These are phyloP conservation scores for Seriola aureovittata DNA, from an alignment of 2,113 vertebrate species.

Conservation along the genomic window DNA sequence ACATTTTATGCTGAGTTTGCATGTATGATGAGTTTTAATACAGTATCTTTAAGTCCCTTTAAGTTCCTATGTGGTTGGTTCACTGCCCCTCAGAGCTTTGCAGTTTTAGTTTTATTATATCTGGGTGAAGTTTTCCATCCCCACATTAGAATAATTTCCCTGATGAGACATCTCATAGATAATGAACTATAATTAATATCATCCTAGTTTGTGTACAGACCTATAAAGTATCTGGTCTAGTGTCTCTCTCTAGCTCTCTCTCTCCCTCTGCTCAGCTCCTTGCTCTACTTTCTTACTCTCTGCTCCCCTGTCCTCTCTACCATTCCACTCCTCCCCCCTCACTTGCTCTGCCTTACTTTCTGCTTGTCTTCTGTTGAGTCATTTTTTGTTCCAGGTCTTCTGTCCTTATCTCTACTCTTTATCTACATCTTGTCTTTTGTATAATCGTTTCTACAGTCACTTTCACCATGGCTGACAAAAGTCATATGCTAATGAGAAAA, in stretches of 20 bases:
- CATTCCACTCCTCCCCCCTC: constrained; percentile 35
- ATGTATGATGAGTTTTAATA: background rate
- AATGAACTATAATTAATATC: background rate
- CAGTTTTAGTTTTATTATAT: background rate
- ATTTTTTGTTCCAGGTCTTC: background rate
- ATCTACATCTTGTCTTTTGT: background rate
- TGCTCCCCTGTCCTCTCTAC: background rate
- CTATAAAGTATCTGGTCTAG: background rate
- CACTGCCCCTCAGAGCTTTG: background rate
- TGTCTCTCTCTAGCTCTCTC: background rate
- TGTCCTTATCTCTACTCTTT: background rate
- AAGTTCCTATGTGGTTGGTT: background rate
- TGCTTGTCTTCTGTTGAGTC: background rate
- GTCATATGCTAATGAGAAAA: constrained; percentile 6
- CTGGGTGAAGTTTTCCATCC: background rate
- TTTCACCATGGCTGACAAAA: constrained; percentile 74
- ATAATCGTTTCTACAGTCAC: background rate
- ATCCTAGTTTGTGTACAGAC: background rate
- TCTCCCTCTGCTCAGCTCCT: background rate
- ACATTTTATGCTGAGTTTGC: background rate
- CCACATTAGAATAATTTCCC: background rate
- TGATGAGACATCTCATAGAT: background rate
- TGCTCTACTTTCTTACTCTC: background rate
- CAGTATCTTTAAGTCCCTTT: background rate
- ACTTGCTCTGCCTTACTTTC: background rate